Base-by-base conservation (phyloP, 2,797 vertebrate species). In the Mormyrus hasselquistii region DNA sequence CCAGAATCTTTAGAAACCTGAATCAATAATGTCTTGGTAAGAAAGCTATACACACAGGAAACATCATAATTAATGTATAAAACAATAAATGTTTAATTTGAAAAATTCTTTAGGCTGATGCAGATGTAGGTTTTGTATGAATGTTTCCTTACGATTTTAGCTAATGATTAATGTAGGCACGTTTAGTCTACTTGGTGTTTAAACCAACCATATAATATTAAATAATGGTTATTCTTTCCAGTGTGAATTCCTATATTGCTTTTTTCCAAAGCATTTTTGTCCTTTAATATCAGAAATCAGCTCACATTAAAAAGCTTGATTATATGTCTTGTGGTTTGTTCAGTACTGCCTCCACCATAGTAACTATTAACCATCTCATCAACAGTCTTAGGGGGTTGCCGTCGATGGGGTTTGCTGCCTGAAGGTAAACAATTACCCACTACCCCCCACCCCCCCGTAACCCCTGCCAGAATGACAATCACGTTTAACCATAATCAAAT, bases 291-390 rank as follows among this genome's bases (percentile, higher is more conserved):
- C 44, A 22, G 79, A 83, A 83, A 47, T 83, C 16, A 9, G 19
- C 3, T 14, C 19, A 12, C 47, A 50, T 49, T 83, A 83, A 83
- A 82, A 50, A 25, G 79, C 41, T 83, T 3, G 8, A 25, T 83
- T 50, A 83, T 50, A 83, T 3, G 9, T 83, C 22, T 50, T 83
- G 44, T 83, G 44, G 41, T 50, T 50, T 83, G 34, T 76, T 41
- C 34, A 76, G 19, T 41, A 76, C 69, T 73, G 29, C 94, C 91
- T 90, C 90, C 90, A 88, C 44, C 87, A 94, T 89, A 88, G 90
- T 93, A 93, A 94, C 94, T 93, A 95, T 93, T n/a, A n/a, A 57
- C 55, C 55, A n/a, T 57, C 92, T 92, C 91, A 90, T 93, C 92
- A 89, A 89, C 90, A 92, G 91, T 93, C 92, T 90, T 91, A 92